Evolutionary conservation across 2,888 invertebrate species (phyloP).

Genomic region (Hydrotaea diabolus): DNA sequence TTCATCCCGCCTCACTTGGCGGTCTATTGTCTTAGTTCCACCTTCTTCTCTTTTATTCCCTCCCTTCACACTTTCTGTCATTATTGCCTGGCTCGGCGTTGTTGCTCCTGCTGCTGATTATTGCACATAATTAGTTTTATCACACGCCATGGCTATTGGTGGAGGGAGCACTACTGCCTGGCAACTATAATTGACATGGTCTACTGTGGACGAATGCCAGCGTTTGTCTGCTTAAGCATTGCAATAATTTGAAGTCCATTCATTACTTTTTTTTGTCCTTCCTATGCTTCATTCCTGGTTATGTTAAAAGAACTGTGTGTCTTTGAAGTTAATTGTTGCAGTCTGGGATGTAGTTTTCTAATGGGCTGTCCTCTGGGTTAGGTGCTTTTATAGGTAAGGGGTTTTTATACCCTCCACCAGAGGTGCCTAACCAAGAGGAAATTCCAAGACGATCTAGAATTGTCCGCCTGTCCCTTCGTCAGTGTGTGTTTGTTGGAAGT

Average conservation of each 20-base stretch:
- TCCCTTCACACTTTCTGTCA: not conserved
- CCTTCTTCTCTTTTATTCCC: not conserved
- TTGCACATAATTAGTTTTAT: constrained; percentile 79
- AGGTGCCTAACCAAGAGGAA: too few relatives aligned
- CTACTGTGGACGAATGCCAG: not conserved
- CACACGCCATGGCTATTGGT: constrained; percentile 68
- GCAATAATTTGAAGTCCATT: constrained; percentile 22
- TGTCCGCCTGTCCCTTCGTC: too few relatives aligned
- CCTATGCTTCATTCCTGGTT: not conserved
- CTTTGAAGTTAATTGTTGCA: not conserved
- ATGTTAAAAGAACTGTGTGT: not conserved
- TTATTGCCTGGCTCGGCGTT: constrained; percentile 13
- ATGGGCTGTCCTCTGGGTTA: too few relatives aligned
- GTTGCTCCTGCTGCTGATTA: constrained; percentile 66
- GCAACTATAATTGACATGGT: not conserved
- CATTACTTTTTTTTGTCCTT: not conserved
- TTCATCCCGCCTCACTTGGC: constrained; percentile 24
- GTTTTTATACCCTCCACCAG: too few relatives aligned
- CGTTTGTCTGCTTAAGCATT: not conserved
- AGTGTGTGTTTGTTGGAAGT: too few relatives aligned
- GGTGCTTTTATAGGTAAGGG: too few relatives aligned
- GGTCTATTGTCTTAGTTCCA: constrained; percentile 55
- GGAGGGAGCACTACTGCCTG: not conserved
- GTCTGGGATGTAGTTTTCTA: too few relatives aligned
- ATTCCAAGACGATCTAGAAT: too few relatives aligned